phyloP scores from a whole-genome alignment of 2,113 vertebrate species.

The Nothocercus nigrocapillus region DNA sequence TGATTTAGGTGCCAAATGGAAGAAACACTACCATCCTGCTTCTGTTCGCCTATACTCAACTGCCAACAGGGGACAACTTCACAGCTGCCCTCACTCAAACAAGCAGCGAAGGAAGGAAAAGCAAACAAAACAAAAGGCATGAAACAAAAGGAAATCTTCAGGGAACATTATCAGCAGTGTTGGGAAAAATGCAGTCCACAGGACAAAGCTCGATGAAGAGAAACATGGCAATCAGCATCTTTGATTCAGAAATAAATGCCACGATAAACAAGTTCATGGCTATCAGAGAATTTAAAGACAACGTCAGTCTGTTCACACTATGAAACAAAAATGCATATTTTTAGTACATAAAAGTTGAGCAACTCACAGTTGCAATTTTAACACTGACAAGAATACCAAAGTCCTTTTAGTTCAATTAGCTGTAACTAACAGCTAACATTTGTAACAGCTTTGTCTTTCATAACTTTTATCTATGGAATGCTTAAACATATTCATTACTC shows the following conservation, averaged over 20 bases:
- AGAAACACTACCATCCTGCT: neutral
- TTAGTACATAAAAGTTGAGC: neutral
- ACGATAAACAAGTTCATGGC: neutral
- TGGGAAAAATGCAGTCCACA: neutral
- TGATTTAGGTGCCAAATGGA: neutral
- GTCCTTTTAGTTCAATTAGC: neutral
- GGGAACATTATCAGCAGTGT: neutral
- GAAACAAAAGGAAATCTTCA: neutral
- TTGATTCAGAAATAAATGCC: neutral
- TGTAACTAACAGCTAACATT: neutral
- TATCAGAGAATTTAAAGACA: neutral
- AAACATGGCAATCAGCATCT: neutral
- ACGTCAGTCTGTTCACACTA: neutral
- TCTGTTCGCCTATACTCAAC: neutral
- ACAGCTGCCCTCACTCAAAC: neutral
- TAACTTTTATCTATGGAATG: neutral
- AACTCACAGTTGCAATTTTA: neutral
- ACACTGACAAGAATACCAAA: neutral
- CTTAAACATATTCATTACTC: neutral
- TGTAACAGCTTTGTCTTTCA: neutral
- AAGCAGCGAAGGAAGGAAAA: neutral
- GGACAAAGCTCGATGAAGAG: neutral
- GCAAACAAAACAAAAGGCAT: neutral
- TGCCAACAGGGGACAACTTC: neutral
- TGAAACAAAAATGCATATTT: neutral